Percentiles rank a stretch among this genome's conserved stretches.
These are phyloP conservation scores for Pelobates cultripes DNA, from an alignment of 2,797 vertebrate species.

Conservation along the genomic window DNA sequence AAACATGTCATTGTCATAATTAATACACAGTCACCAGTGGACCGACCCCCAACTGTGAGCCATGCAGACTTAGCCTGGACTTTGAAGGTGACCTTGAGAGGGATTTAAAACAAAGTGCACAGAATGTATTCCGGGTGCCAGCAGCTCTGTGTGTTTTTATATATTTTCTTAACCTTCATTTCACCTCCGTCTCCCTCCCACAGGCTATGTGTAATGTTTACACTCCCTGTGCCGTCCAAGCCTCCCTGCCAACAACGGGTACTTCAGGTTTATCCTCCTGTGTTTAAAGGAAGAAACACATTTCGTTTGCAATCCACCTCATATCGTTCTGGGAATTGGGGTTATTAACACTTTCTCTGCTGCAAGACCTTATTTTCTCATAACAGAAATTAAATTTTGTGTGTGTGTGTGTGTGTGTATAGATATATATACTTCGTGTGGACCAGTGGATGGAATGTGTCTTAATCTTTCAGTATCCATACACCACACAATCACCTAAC, in stretches of 20 bases:
- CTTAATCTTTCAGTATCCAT: too few species aligned
- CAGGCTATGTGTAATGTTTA: constrained; percentile 28
- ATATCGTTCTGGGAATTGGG: neutral
- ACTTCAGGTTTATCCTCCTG: constrained; percentile 35
- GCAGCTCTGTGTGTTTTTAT: neutral
- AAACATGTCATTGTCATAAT: too few species aligned
- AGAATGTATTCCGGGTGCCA: neutral
- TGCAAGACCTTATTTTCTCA: too few species aligned
- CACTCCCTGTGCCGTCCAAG: constrained; percentile 19
- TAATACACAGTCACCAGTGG: too few species aligned
- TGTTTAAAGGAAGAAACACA: constrained; percentile 7
- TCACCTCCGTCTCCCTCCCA: constrained; percentile 38
- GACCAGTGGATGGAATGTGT: too few species aligned
- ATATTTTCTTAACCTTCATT: constrained; percentile 43
- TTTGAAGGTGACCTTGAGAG: constrained; percentile 39
- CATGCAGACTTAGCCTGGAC: too few species aligned
- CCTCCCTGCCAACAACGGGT: constrained; percentile 24
- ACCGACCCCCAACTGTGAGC: too few species aligned
- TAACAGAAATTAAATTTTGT: too few species aligned
- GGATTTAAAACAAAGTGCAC: neutral
- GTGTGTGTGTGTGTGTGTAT: too few species aligned
- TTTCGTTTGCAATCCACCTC: constrained; percentile 22
- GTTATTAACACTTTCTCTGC: constrained; percentile 15
- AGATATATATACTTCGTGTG: too few species aligned
- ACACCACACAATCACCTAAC: too few species aligned